Percentiles rank a stretch among this genome's conserved stretches.
Conservation (phyloP, 2,113 vertebrate species). For the Sapajus apella region DNA sequence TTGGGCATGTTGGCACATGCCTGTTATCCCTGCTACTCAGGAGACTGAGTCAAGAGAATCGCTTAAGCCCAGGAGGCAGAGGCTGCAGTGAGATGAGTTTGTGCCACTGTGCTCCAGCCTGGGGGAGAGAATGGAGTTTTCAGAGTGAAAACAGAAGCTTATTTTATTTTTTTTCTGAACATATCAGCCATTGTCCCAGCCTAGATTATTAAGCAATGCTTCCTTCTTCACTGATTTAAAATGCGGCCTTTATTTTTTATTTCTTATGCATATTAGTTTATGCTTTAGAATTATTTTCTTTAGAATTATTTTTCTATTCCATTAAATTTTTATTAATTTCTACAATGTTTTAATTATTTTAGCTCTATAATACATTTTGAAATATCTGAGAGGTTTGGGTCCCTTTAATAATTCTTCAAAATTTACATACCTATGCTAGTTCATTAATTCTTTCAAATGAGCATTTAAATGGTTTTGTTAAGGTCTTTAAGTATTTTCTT, state of each 20-base stretch:
- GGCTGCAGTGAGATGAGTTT: too few species aligned
- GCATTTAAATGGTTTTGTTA: constrained; percentile 35
- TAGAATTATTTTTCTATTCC: neutral
- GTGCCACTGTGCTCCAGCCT: too few species aligned
- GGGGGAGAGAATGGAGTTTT: neutral
- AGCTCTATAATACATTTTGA: neutral
- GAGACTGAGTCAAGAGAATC: too few species aligned
- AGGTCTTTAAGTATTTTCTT: constrained; percentile 30
- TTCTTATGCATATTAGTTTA: constrained; percentile 7
- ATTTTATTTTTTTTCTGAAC: neutral
- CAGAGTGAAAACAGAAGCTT: neutral
- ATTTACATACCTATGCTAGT: neutral
- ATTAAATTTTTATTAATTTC: constrained; percentile 41
- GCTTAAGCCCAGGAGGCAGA: too few species aligned
- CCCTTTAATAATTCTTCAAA: neutral
- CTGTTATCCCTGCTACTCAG: too few species aligned
- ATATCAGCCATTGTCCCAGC: neutral
- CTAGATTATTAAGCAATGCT: neutral
- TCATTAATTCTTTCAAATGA: constrained; percentile 6
- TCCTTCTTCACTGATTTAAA: neutral
- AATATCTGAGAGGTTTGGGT: constrained; percentile 12
- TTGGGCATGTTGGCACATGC: neutral
- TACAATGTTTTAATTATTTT: constrained; percentile 39
- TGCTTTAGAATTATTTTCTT: constrained; percentile 36
- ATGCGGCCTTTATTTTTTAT: neutral